A percentile compares a stretch with the other conserved stretches of the same genome.
Evolutionary conservation across 92 coral and sea anemone genomes (phyloP).

Genomic region (Siderastrea siderea): DNA sequence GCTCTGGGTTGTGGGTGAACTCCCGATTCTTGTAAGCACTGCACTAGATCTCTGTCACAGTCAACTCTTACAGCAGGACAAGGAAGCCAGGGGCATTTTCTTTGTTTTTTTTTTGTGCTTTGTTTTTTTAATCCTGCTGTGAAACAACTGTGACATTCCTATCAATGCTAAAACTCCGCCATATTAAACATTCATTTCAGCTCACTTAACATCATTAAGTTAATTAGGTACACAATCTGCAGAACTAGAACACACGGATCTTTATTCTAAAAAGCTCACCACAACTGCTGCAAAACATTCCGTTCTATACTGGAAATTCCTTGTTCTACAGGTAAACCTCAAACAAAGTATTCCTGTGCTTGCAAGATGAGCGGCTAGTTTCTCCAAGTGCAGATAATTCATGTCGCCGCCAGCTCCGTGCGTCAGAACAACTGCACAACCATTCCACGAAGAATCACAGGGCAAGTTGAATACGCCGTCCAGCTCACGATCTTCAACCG

Average conservation of each 20-base stretch:
- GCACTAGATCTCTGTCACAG: too few relatives aligned
- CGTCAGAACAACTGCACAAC: conserved; percentile 89
- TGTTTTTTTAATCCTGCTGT: too few relatives aligned
- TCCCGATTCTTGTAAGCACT: too few relatives aligned
- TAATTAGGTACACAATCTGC: too few relatives aligned
- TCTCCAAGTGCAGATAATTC: conserved; percentile 86
- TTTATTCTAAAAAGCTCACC: conserved; percentile 63
- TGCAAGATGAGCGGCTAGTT: conserved; percentile 83
- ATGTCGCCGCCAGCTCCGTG: conserved; percentile 97
- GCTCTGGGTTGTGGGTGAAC: too few relatives aligned
- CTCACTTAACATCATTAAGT: too few relatives aligned
- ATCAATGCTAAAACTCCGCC: too few relatives aligned
- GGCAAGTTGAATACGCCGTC: conserved; percentile 90
- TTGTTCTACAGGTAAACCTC: conserved; percentile 94
- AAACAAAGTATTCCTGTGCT: conserved; percentile 93
- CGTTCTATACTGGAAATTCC: conserved; percentile 91
- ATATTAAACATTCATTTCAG: too few relatives aligned
- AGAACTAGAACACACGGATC: background rate
- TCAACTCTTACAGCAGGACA: too few relatives aligned
- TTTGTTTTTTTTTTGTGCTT: too few relatives aligned
- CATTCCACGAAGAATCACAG: conserved; percentile 87
- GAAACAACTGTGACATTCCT: too few relatives aligned
- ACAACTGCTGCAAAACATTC: conserved; percentile 88
- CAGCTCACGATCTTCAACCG: conserved; percentile 89
- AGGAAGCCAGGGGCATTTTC: too few relatives aligned